Evolutionary conservation across 30 jellyfish, hydroid and myxozoan species (phyloP), one percentile per base, ranked within the genome.

Genomic region (Aurelia coerulea): DNA sequence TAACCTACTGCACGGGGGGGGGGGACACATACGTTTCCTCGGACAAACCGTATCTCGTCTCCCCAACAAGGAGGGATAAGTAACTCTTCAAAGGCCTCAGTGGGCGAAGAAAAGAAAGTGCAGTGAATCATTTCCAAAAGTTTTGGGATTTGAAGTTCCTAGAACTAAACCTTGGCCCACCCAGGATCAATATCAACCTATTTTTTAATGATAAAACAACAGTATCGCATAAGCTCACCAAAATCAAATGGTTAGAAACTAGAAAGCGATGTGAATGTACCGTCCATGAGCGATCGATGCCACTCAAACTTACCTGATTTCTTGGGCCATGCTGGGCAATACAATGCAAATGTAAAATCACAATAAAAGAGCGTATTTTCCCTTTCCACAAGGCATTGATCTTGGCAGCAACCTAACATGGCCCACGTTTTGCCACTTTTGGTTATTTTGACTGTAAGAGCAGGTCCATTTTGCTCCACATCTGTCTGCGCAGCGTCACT

Each of bases 391-490:
- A 69, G 31, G 12, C 79, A 69, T 17, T 35, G 79, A 13, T 69
- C 33, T 12, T 74, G 23, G 85, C 85, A 74, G 54, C 85, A 74
- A 62, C 73, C 13, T 34, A 34, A 34, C 79, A 29, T 34, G 6
- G 39, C 79, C 49, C 64, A 69, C 12, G 62, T 69, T 32, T 10
- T n/a, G 5, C 49, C 6, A 0, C 65, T 2, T 69, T 60, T 69
- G 11, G 85, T 74, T 3, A 58, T 70, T 49, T 68, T 51, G 31
- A 81, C 18, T 18, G 85, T 71, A 53, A 51, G 37, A 3, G 91
- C 91, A 19, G 91, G 84, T 15, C 91, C 91, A 50, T 65, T 53
- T 50, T 56, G 56, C 71, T 81, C 91, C 42, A 81, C 65, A 15
- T 77, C 5, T 1, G 56, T 51, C 58, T 19, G 10, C 37, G 65